A percentile compares a stretch with the other conserved stretches of the same genome.
Evolutionary conservation across 2,113 vertebrate genomes (phyloP).

Genomic region (Epinephelus cyanopodus): DNA sequence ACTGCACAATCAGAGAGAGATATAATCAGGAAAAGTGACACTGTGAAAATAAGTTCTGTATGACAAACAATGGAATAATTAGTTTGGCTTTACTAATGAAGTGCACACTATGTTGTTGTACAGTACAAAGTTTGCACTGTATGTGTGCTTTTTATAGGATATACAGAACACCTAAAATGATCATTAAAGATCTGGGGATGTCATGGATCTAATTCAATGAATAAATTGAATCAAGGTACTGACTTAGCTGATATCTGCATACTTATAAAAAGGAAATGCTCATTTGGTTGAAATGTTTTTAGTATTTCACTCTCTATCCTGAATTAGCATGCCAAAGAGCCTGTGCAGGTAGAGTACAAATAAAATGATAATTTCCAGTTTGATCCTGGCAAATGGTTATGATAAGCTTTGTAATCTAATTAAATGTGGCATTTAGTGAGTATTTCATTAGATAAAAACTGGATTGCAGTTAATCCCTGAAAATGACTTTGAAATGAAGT

Average conservation of each 20-base stretch:
- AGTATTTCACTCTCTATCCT: neutral
- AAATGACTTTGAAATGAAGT: slow-evolving; percentile 33
- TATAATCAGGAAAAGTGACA: neutral
- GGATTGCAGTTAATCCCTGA: slow-evolving; percentile 23
- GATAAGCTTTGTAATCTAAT: slow-evolving; percentile 49
- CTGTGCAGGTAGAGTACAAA: neutral
- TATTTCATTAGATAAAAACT: slow-evolving; percentile 36
- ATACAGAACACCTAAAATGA: neutral
- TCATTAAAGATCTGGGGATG: neutral
- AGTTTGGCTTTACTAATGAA: neutral
- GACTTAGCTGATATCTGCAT: neutral
- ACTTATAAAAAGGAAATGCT: neutral
- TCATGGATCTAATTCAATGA: neutral
- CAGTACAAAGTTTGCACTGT: neutral
- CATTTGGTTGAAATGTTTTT: slow-evolving; percentile 4
- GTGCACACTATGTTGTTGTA: neutral
- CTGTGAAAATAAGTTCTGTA: neutral
- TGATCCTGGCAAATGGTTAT: slow-evolving; percentile 17
- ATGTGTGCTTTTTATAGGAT: neutral
- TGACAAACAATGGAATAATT: neutral
- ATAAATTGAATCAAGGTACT: neutral
- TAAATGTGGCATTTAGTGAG: slow-evolving; percentile 45
- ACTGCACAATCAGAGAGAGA: neutral
- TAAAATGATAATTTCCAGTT: slow-evolving; percentile 21
- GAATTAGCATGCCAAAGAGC: slow-evolving; percentile 4